Base-by-base conservation (phyloP, 2,113 vertebrate species). In the Notarius lentiginosus region DNA sequence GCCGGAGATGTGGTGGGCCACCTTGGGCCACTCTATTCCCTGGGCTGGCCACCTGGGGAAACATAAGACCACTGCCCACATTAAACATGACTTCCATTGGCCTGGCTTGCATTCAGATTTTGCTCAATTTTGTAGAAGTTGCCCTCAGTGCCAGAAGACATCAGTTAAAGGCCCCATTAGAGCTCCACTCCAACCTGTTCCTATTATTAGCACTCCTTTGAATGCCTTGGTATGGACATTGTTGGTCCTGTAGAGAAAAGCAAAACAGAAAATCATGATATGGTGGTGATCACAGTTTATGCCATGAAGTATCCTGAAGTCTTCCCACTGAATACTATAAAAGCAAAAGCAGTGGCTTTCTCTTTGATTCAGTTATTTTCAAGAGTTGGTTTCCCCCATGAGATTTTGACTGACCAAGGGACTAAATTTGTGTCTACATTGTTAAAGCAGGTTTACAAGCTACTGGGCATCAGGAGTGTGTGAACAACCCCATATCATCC, bases 131-230 rank as follows among this genome's bases (percentile, higher is more conserved):
- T 70, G 68, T 34, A 7, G 8, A 34, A 30, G 14, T 7, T 70
- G 12, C 7, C 68, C 68, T 34, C 4, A 34, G 34, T 41, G 68
- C 7, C 30, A 70, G 27, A 70, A 17, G 7, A 15, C 12, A 14
- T 34, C 27, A 10, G 1, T 1, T 2, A 2, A 18, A 41, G 15
- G n/a, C 6, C 15, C 14, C 2, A 17, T 0, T 7, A 0, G 5
- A 7, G 66, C 5, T 1, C 65, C 5, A 0, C 27, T 68, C 9
- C n/a, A 30, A 34, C 30, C 68, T 7, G 3, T 34, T 2, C 68
- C 30, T 2, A 70, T 34, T 7, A 15, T 41, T 41, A 41, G 27
- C 7, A 30, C 12, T 34, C 66, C 27, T 5, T 70, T 70, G 27
- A 70, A 6, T 15, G 27, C 2, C 5, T 70, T 27, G 66, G 30